These are phyloP conservation scores for Malurus cyaneus DNA, from an alignment of 2,113 vertebrate genomes.

Conservation along the genomic window DNA sequence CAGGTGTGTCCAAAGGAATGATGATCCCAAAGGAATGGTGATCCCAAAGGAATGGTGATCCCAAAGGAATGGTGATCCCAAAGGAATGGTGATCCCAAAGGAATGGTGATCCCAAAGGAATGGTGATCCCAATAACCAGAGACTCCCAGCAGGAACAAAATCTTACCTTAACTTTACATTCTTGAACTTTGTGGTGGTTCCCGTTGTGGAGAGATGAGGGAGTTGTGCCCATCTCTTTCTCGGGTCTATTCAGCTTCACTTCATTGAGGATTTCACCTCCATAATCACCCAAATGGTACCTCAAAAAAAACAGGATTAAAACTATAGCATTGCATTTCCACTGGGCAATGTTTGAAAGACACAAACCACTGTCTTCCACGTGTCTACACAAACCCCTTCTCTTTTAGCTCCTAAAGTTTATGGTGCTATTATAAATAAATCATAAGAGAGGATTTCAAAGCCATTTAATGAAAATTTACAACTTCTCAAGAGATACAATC, in stretches of 20 bases:
- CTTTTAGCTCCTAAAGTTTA: background rate
- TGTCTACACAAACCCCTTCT: background rate
- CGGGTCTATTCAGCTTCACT: conserved; percentile 83
- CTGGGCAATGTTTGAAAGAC: background rate
- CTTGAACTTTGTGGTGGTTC: conserved; percentile 84
- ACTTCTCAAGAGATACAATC: too few relatives aligned
- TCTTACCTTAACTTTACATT: conserved; percentile 87
- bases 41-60: fast-evolving
- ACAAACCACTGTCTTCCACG: background rate
- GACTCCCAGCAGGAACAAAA: background rate
- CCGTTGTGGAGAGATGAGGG: conserved; percentile 81
- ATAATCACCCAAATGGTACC: conserved; percentile 90
- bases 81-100: fast-evolving
- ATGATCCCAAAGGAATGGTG: fast-evolving
- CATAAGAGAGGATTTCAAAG: background rate
- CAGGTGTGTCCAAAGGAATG: fast-evolving
- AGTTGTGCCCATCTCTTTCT: conserved; percentile 81
- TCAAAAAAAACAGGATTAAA: conserved; percentile 54
- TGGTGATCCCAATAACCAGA: fast-evolving
- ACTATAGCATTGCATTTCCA: background rate
- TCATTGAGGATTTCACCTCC: conserved; percentile 89
- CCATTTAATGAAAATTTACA: background rate
- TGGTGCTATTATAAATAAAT: background rate
- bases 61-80: fast-evolving
- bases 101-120: background rate